Evolutionary conservation across 1,140 invertebrate genomes (phyloP), one percentile per base, ranked within the genome.

Genomic region (Meloidogyne hapla): DNA sequence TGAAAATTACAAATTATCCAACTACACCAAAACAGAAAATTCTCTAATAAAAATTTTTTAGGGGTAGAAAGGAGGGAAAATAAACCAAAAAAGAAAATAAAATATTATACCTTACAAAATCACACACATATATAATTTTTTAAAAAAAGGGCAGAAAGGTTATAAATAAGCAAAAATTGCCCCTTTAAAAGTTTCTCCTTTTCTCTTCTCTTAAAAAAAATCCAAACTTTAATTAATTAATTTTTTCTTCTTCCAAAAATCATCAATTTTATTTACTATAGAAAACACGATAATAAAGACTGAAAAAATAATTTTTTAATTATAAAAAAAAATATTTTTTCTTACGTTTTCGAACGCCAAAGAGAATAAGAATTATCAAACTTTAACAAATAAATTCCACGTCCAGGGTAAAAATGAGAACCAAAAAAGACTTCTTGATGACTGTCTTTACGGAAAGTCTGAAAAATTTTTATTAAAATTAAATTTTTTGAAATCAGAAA

Each of bases 321-420:
- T 15, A 8, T 8, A 73, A 12, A 10, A 18, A 15, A 63, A 15
- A 13, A 61, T n/a, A 21, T 26, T 23, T 0, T 15, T 18, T 21
- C 56, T n/a, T 64, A 73, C 13, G 94, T 97, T 92, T 99, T 99
- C 81, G 94, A 96, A 83, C 97, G 91, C 96, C 96, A 99, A 73
- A 99, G 89, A 62, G 95, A 98, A 89, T 98, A 99, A 0, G 95
- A 96, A 89, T 99, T 99, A 89, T 99, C 96, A 89, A 99, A 99
- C 90, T 99, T 99, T 10, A 99, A 90, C 86, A 98, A 89, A 89
- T 99, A 99, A 48, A 98, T 93, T 48, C 97, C 96, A 23, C 94
- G 85, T 8, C 89, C 96, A 5, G 97, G 96, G 89, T 99, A 99
- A 28, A 91, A 90, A 89, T 99, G 97, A 81, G 93, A 95, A 10